phyloP scores from a whole-genome alignment of 2,797 vertebrate species.

The Glossophaga mutica region DNA sequence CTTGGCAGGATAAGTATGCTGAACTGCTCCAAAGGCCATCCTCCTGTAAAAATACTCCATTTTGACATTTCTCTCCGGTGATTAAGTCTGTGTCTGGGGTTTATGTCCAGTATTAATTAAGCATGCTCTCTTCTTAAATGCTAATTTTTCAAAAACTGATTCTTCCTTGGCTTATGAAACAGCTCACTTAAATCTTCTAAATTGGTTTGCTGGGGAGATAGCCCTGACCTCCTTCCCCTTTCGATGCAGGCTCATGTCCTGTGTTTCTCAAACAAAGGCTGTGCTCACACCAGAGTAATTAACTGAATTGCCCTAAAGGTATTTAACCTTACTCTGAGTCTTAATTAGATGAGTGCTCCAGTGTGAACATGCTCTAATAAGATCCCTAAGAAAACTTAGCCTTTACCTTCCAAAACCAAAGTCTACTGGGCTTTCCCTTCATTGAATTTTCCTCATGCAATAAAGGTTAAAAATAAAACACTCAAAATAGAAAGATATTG shows the following conservation, averaged over 20 bases:
- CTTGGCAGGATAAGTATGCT: not conserved
- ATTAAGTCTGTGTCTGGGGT: not conserved
- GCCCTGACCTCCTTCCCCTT: conserved; percentile 32
- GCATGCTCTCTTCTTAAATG: not conserved
- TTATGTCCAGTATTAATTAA: conserved; percentile 36
- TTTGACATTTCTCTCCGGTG: not conserved
- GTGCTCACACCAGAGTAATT: conserved; percentile 53
- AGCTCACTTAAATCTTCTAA: conserved; percentile 53
- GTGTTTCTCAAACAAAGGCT: conserved; percentile 26
- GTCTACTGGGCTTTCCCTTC: not conserved
- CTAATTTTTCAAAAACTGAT: conserved; percentile 54
- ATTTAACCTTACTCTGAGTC: conserved; percentile 54
- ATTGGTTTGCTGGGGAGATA: conserved; percentile 45
- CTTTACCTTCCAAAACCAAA: conserved; percentile 33
- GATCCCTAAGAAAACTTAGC: conserved; percentile 25
- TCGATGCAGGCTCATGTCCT: not conserved
- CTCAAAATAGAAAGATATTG: not conserved
- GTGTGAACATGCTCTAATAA: conserved; percentile 41
- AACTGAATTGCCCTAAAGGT: conserved; percentile 51
- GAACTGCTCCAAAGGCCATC: not conserved
- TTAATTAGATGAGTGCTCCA: conserved; percentile 44
- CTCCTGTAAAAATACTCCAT: not conserved
- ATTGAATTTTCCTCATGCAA: not conserved
- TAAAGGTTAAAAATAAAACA: conserved; percentile 12
- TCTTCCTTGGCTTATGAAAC: conserved; percentile 42